Evolutionary conservation across 2,888 invertebrate species (phyloP).

Genomic region (Ophonus ardosiacus): DNA sequence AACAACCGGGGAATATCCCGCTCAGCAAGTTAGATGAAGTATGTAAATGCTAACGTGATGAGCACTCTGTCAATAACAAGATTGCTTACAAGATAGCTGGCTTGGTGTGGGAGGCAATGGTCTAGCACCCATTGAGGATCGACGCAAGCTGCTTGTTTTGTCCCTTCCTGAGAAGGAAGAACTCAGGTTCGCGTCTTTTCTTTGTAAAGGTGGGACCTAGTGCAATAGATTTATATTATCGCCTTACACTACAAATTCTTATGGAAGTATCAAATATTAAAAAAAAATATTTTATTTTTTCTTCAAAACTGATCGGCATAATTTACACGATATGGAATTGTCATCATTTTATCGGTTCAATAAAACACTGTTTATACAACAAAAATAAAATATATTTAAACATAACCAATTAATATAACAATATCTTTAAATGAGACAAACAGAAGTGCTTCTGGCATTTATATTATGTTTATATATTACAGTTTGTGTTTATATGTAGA

Average conservation of each 20-base stretch:
- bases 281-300: not conserved
- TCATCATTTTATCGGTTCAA: slow-evolving; percentile 39
- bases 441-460: slow-evolving; percentile 56
- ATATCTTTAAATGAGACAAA: slow-evolving; percentile 58
- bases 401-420: slow-evolving; percentile 60
- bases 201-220: slow-evolving; percentile 58
- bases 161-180: slow-evolving; percentile 68
- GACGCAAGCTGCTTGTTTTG: slow-evolving; percentile 77
- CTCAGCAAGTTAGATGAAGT: slow-evolving; percentile 46
- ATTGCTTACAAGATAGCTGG: slow-evolving; percentile 65
- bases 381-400: slow-evolving; percentile 64
- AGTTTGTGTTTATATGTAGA: slow-evolving; percentile 35
- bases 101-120: slow-evolving; percentile 79
- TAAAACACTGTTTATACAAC: slow-evolving; percentile 62
- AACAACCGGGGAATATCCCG: slow-evolving; percentile 41
- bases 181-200: slow-evolving; percentile 49
- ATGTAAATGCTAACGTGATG: slow-evolving; percentile 37
- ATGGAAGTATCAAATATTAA: slow-evolving; percentile 3
- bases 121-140: slow-evolving; percentile 74
- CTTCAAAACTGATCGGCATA: no score
- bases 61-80: slow-evolving; percentile 46
- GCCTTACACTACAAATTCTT: slow-evolving; percentile 44
- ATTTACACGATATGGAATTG: not conserved
- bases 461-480: slow-evolving; percentile 34
- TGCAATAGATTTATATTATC: slow-evolving; percentile 59